Base-by-base conservation (phyloP, 2,888 invertebrate genomes). In the Taenaris catops region DNA sequence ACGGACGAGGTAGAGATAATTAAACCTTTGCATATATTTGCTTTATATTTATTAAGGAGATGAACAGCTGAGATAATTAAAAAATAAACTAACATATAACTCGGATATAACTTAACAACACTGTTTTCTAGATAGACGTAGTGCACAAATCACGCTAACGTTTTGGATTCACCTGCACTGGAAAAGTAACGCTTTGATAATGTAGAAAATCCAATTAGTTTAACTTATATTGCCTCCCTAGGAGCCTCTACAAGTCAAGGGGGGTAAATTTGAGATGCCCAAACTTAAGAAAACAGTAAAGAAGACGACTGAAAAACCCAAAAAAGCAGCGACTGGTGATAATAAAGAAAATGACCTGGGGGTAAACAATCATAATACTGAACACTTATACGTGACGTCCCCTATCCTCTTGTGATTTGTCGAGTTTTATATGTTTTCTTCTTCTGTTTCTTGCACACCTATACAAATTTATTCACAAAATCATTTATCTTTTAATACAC, bases 201-300 rank as follows among this genome's bases (percentile, higher is more conserved):
- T 50, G 49, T 66, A 63, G 58, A 54, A 51, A 45, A 45, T 48
- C 55, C 50, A 57, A 56, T 57, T 41, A 41, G 38, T 62, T 65
- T 64, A 65, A 62, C 63, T 60, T 69, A 62, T 50, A 54, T 67
- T 78, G 66, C 72, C 67, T 79, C 49, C 62, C 48, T 83, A 86
- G 86, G 83, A 71, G 48, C 83, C 79, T 60, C 61, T 84, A 62
- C 53, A 67, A 51, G 73, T 76, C 58, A 75, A 76, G 56, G 81
- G 67, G 57, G 84, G 84, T 69, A 86, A 69, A 74, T 84, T 86
- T 45, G 80, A 83, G 67, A 71, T 67, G 44, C 86, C 86, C 47
- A 70, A 79, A 49, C 79, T 84, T 51, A 87, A 81, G 79, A 87
- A 78, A 81, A 73, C 66, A 51, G 61, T 62, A 46, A 83, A 70